Conservation (phyloP, 2,888 invertebrate genomes). For the Craniophora ligustri region DNA sequence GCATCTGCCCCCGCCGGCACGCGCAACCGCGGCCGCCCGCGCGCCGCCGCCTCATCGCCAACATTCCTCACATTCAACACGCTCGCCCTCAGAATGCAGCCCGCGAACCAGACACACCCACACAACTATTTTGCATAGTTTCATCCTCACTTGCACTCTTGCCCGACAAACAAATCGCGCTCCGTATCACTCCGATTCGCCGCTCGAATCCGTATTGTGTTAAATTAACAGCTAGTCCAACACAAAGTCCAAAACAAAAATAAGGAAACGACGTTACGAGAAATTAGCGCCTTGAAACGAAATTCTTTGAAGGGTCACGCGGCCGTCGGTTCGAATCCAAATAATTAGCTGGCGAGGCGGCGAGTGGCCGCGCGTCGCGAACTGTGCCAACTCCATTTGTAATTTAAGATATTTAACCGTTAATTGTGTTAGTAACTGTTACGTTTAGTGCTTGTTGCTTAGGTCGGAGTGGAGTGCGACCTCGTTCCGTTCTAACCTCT, state of each 20-base stretch:
- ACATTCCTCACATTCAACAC: constrained; percentile 83
- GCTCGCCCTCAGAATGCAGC: constrained; percentile 82
- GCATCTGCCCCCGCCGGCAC: constrained; percentile 54
- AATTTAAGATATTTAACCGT: constrained; percentile 84
- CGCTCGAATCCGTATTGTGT: constrained; percentile 31
- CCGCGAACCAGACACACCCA: constrained; percentile 75
- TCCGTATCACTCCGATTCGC: constrained; percentile 27
- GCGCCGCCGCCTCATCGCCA: constrained; percentile 65
- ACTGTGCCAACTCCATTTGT: constrained; percentile 83
- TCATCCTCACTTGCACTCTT: constrained; percentile 64
- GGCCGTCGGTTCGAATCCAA: constrained; percentile 77
- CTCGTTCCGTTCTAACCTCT: constrained; percentile 66
- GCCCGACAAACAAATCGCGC: constrained; percentile 21
- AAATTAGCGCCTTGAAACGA: constrained; percentile 71
- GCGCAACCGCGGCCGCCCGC: constrained; percentile 68
- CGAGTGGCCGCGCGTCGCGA: constrained; percentile 78
- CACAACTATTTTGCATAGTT: constrained; percentile 82
- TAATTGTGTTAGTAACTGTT: constrained; percentile 83
- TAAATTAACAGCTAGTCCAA: constrained; percentile 50
- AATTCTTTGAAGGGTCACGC: constrained; percentile 73
- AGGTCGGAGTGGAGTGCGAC: constrained; percentile 70
- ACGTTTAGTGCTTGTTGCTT: constrained; percentile 84
- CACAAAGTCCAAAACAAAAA: constrained; percentile 58
- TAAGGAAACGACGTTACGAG: constrained; percentile 64
- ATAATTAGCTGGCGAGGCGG: constrained; percentile 81